Conservation (phyloP, 2,888 invertebrate genomes). For the Euphydryas editha region DNA sequence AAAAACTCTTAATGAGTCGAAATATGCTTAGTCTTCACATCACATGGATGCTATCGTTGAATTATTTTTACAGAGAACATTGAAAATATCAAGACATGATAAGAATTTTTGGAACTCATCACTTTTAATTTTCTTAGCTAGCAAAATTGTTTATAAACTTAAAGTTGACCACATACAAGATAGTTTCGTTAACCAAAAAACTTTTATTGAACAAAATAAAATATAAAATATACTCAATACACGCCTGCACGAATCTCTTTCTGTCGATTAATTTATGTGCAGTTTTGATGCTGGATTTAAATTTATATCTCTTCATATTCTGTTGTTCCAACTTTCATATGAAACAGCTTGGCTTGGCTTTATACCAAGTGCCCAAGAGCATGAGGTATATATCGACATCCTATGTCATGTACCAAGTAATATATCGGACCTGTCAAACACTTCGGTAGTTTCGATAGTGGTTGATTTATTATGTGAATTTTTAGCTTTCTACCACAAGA, state of each 20-base stretch:
- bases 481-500: background rate
- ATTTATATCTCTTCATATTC: constrained; percentile 14
- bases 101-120: background rate
- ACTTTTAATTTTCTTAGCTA: background rate
- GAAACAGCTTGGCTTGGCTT: constrained; percentile 7
- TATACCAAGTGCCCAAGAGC: constrained; percentile 13
- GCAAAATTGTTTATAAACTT: background rate
- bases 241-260: background rate
- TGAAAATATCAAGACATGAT: too few species aligned
- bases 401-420: constrained; percentile 2
- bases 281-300: constrained; percentile 13
- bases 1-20: too few species aligned
- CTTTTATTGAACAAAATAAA: background rate
- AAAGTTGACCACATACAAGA: background rate
- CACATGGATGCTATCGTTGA: too few species aligned
- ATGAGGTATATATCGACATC: background rate
- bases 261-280: constrained; percentile 9
- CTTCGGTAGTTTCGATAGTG: constrained; percentile 6
- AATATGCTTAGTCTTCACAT: too few species aligned
- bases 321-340: constrained; percentile 16
- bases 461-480: constrained; percentile 1
- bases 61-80: too few species aligned
- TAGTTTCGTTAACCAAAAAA: background rate
- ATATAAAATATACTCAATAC: background rate
- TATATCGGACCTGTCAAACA: constrained; percentile 11